phyloP scores from a whole-genome alignment of 1,140 invertebrate species.

The Apis laboriosa region DNA sequence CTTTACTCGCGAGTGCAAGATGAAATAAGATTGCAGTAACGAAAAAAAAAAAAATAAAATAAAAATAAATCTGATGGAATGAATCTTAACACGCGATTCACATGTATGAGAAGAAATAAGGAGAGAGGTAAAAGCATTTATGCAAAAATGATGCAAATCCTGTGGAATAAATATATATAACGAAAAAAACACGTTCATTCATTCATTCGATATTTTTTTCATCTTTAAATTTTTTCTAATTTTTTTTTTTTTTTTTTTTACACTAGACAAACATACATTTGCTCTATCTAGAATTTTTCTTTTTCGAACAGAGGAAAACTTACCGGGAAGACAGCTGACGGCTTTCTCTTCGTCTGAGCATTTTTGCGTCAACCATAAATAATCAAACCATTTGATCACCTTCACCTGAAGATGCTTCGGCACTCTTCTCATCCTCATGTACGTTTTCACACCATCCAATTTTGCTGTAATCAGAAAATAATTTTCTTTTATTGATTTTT shows the following conservation, averaged over 20 bases:
- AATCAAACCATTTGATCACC: slow-evolving; percentile 99
- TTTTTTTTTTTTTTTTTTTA: no score
- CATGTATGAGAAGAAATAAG: background rate
- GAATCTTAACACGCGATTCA: slow-evolving; percentile 17
- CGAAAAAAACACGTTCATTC: background rate
- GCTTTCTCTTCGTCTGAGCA: slow-evolving; percentile 98
- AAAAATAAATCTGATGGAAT: background rate
- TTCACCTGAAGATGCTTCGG: slow-evolving; percentile 97
- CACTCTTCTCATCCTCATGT: slow-evolving; percentile 97
- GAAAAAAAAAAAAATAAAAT: background rate
- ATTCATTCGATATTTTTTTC: background rate
- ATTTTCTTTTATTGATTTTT: background rate
- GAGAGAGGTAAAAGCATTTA: background rate
- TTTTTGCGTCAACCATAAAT: slow-evolving; percentile 99
- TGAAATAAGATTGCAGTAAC: background rate
- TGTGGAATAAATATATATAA: background rate
- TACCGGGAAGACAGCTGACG: slow-evolving; percentile 94
- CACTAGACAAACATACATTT: no score
- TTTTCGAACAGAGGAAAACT: slow-evolving; percentile 42
- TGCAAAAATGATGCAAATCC: background rate
- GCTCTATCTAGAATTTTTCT: no score
- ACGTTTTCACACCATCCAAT: slow-evolving; percentile 98
- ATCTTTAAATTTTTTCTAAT: no score
- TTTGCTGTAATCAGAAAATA: slow-evolving; percentile 89
- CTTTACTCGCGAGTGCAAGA: background rate